Evolutionary conservation across 2,888 invertebrate species (phyloP).

Genomic region (Chrysotoxum bicinctum): DNA sequence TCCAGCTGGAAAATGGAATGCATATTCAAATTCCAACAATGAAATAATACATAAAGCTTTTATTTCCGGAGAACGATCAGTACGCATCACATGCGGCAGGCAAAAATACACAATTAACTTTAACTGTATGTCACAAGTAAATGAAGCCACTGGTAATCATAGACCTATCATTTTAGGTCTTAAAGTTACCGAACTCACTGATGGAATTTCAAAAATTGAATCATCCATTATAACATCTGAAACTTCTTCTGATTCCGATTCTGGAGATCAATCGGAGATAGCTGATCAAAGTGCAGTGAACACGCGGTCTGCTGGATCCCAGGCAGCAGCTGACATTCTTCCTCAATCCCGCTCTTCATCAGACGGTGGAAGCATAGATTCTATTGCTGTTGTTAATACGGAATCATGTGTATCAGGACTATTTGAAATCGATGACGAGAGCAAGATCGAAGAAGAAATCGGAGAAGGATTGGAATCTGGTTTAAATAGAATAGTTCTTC

Average conservation of each 20-base stretch:
- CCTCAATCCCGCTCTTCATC: conserved; percentile 40
- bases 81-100: conserved; percentile 88
- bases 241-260: conserved; percentile 61
- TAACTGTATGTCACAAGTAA: conserved; percentile 90
- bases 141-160: conserved; percentile 92
- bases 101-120: conserved; percentile 90
- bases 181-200: conserved; percentile 78
- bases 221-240: conserved; percentile 57
- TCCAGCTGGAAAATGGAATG: conserved; percentile 90
- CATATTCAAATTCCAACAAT: conserved; percentile 88
- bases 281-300: conserved; percentile 19
- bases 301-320: conserved; percentile 42
- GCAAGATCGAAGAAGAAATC: conserved; percentile 32
- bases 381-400: conserved; percentile 24
- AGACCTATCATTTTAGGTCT: conserved; percentile 89
- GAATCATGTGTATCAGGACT: conserved; percentile 26
- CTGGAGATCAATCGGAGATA: conserved; percentile 40
- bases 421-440: conserved; percentile 54
- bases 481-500: conserved; percentile 75
- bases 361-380: conserved; percentile 34
- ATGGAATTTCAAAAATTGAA: conserved; percentile 49
- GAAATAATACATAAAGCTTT: conserved; percentile 90
- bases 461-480: conserved; percentile 22
- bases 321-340: conserved; percentile 25
- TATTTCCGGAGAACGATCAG: conserved; percentile 86